Percentiles rank a stretch among this genome's conserved stretches.
These are phyloP conservation scores for Pollachius pollachius DNA, from an alignment of 2,113 vertebrate species.

Conservation along the genomic window DNA sequence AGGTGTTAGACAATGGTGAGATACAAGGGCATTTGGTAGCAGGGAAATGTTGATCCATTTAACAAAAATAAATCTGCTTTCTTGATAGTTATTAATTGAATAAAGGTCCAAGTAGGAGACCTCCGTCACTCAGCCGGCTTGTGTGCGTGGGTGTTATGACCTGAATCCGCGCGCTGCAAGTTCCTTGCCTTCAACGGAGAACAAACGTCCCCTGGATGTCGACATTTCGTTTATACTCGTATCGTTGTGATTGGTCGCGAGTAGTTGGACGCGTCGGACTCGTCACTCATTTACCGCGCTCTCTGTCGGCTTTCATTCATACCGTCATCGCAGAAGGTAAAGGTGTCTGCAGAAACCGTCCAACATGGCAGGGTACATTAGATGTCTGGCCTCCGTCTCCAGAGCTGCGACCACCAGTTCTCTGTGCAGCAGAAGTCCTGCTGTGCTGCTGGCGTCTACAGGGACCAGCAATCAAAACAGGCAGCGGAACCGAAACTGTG, in stretches of 20 bases:
- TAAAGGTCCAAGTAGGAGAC: too few species aligned
- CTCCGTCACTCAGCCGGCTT: too few species aligned
- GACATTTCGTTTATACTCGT: not conserved
- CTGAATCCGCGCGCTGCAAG: too few species aligned
- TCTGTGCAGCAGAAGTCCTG: not conserved
- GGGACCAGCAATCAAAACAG: conserved; percentile 24
- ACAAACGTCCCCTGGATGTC: not conserved
- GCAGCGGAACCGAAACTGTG: conserved; percentile 65
- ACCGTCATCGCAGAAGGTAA: too few species aligned
- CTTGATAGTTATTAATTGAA: too few species aligned
- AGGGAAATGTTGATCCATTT: not conserved
- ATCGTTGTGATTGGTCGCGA: conserved; percentile 1
- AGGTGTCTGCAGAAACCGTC: too few species aligned
- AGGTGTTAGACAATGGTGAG: not conserved
- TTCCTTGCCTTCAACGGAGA: too few species aligned
- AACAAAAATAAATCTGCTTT: too few species aligned
- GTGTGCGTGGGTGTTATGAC: too few species aligned
- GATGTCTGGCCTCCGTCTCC: conserved; percentile 49
- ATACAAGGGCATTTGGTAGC: not conserved
- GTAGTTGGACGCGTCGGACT: too few species aligned
- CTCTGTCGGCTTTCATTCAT: too few species aligned
- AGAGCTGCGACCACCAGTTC: conserved; percentile 19
- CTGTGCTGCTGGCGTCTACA: conserved; percentile 37
- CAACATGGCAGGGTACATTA: conserved; percentile 69
- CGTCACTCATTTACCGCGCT: not conserved